Conservation (phyloP, 2,797 vertebrate species). For the Masticophis lateralis region DNA sequence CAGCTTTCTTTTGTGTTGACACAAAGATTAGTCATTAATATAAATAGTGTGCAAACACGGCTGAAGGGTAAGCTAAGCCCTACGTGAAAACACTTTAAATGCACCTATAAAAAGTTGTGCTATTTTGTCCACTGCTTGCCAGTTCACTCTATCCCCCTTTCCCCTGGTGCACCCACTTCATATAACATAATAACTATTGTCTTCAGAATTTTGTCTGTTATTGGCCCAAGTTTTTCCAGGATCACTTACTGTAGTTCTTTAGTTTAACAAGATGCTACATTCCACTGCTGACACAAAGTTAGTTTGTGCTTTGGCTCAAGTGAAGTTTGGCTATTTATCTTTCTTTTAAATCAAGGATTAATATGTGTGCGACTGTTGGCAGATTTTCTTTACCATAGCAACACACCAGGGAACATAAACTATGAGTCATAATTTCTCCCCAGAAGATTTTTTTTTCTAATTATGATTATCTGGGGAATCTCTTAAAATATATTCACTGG, state of each 20-base stretch:
- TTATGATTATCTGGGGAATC: slow-evolving; percentile 67
- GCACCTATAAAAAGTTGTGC: neutral
- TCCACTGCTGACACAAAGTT: slow-evolving; percentile 45
- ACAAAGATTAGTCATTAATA: neutral
- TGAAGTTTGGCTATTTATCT: slow-evolving; percentile 60
- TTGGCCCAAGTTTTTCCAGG: slow-evolving; percentile 26
- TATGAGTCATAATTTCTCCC: slow-evolving; percentile 68
- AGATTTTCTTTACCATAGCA: slow-evolving; percentile 67
- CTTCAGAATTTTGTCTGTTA: slow-evolving; percentile 1
- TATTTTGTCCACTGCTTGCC: slow-evolving; percentile 27
- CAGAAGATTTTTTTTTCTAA: slow-evolving; percentile 62
- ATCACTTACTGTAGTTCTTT: slow-evolving; percentile 5
- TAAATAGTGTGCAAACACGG: neutral
- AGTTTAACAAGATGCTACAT: slow-evolving; percentile 43
- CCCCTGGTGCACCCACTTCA: neutral
- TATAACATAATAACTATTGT: slow-evolving; percentile 29
- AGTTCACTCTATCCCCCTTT: slow-evolving; percentile 4
- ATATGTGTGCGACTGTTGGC: slow-evolving; percentile 56
- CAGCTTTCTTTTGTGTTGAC: neutral
- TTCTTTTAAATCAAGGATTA: slow-evolving; percentile 63
- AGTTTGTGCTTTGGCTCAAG: slow-evolving; percentile 58
- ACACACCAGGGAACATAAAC: slow-evolving; percentile 66
- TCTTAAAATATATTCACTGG: slow-evolving; percentile 62
- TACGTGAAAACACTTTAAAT: neutral
- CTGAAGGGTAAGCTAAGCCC: neutral